Base-by-base conservation (phyloP, 2,888 invertebrate genomes). In the Tipula confusa region DNA sequence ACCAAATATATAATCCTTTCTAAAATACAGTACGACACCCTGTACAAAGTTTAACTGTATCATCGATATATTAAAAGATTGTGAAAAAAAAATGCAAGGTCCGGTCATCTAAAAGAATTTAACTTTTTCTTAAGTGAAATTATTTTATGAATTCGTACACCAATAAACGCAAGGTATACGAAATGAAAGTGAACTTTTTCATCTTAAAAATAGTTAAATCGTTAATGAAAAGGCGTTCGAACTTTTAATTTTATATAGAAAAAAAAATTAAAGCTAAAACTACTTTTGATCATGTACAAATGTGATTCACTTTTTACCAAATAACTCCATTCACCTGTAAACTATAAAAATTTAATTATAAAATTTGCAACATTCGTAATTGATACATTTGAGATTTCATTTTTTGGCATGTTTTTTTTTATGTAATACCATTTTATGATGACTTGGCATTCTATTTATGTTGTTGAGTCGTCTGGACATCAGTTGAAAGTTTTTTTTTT, bases 151-250 rank as follows among this genome's bases (percentile, higher is more conserved):
- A 43, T 43, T 43, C 43, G 9, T 5, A 31, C n/a, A n/a, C 31
- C 3, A 64, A 64, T 64, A 24, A 64, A 24, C 24, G 15, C 43
- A 64, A 24, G 24, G 11, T n/a, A 64, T 9, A n/a, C n/a, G 13
- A 43, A 43, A 43, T 64, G 64, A 64, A 64, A 64, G 64, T 64
- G 64, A 64, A n/a, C n/a, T 18, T 64, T 64, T 24, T 64, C 64
- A 24, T 24, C 64, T 64, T 64, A 64, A 24, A n/a, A 64, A 64
- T 64, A 64, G 38, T 38, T 13, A 38, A 13, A 38, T 38, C 3
- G 38, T 33, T 11, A 11, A n/a, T n/a, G n/a, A n/a, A n/a, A n/a
- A n/a, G n/a, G n/a, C n/a, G n/a, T n/a, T n/a, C n/a, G n/a, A n/a
- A n/a, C n/a, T n/a, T n/a, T n/a, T n/a, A n/a, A n/a, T n/a, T n/a